Percentiles rank a stretch among this genome's conserved stretches.
Evolutionary conservation across 2,888 invertebrate genomes (phyloP).

Genomic region (Volucella zonaria): DNA sequence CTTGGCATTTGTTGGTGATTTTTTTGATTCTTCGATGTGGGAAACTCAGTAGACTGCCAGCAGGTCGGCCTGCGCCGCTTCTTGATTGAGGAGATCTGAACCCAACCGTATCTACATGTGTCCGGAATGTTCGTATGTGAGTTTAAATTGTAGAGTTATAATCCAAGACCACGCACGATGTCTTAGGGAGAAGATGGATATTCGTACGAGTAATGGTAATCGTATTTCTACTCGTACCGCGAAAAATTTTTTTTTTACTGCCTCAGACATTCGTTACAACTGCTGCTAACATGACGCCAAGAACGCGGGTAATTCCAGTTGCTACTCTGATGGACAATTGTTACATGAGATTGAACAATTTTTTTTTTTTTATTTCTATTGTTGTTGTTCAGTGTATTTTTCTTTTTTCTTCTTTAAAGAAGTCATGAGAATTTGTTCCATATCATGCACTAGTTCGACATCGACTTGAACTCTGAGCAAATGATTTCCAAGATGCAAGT

Average conservation of each 20-base stretch:
- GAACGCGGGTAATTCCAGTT: constrained; percentile 64
- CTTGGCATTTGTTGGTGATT: constrained; percentile 42
- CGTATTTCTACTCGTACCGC: constrained; percentile 8
- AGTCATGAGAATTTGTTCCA: constrained; percentile 58
- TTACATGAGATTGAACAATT: constrained; percentile 57
- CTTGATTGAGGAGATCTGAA: constrained; percentile 60
- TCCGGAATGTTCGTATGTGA: constrained; percentile 28
- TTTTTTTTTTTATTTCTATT: constrained; percentile 46
- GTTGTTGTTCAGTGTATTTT: constrained; percentile 4
- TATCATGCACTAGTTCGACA: constrained; percentile 66
- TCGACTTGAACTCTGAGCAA: constrained; percentile 70
- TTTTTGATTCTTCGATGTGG: constrained; percentile 11
- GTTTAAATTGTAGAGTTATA: constrained; percentile 21
- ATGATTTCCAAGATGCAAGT: constrained; percentile 46
- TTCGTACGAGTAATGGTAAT: too few species aligned
- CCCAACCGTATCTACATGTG: constrained; percentile 39
- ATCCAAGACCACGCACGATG: constrained; percentile 64
- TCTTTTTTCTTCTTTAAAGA: constrained; percentile 4
- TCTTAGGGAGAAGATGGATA: constrained; percentile 24
- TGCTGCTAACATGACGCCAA: constrained; percentile 54
- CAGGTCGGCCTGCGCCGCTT: not conserved
- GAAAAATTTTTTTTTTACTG: constrained; percentile 63
- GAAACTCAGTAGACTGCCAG: constrained; percentile 31
- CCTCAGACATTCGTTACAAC: constrained; percentile 58
- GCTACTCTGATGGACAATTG: constrained; percentile 42